Percentiles rank a stretch among this genome's conserved stretches.
These are phyloP conservation scores for Pocillopora meandrina DNA, from an alignment of 92 coral and sea anemone genomes.

Conservation along the genomic window DNA sequence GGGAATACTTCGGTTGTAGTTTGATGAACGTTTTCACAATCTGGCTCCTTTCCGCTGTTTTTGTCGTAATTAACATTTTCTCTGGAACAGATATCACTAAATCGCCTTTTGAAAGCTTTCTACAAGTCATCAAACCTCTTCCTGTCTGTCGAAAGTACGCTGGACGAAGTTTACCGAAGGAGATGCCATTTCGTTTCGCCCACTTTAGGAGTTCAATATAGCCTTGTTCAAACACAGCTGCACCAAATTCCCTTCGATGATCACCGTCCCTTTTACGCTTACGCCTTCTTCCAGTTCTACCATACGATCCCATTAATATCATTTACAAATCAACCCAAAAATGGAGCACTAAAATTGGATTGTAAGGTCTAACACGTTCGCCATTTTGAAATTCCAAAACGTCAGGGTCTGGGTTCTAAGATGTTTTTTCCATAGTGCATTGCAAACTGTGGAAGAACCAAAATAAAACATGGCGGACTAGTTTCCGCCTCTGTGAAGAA, in stretches of 20 bases:
- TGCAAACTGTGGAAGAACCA: neutral
- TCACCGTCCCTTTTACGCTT: conserved; percentile 22
- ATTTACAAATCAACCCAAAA: neutral
- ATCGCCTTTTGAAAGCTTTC: conserved; percentile 52
- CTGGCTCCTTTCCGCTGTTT: conserved; percentile 58
- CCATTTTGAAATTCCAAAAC: conserved; percentile 37
- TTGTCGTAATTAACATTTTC: conserved; percentile 65
- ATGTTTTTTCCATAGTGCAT: neutral
- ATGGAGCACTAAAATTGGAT: neutral
- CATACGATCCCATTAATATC: conserved; percentile 33
- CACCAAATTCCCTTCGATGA: neutral
- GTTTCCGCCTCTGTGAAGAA: conserved; percentile 4
- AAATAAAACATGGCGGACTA: conserved; percentile 59
- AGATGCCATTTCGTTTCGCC: conserved; percentile 86
- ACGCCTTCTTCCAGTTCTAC: conserved; percentile 63
- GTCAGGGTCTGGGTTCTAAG: conserved; percentile 7
- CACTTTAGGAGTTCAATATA: conserved; percentile 77
- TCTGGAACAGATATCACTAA: conserved; percentile 81
- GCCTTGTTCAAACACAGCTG: conserved; percentile 49
- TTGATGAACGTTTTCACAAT: conserved; percentile 31
- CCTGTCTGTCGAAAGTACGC: conserved; percentile 75
- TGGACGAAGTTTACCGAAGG: conserved; percentile 72
- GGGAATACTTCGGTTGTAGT: neutral
- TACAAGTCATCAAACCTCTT: conserved; percentile 79
- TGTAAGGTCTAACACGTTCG: conserved; percentile 19